Base-by-base conservation (phyloP, 2,797 vertebrate genomes). In the Natrix natrix region DNA sequence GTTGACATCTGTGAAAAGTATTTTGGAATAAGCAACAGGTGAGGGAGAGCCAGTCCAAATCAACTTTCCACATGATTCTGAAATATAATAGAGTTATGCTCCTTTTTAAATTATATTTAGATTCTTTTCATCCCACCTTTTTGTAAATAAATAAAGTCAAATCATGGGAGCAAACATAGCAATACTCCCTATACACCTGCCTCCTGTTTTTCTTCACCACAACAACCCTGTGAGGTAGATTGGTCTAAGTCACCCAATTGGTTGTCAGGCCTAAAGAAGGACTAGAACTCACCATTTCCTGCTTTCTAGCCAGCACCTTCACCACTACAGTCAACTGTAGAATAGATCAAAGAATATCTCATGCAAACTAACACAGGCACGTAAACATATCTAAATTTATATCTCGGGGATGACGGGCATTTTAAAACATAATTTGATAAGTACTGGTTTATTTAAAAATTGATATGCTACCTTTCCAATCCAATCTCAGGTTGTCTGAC, bases 351-450 rank as follows among this genome's bases (percentile, higher is more conserved):
- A 83, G 43, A 83, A 48, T 83, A 83, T 48, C 17, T 83, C 78
- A 83, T 6, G 78, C 7, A 87, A 54, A 56, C 52, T n/a, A 94
- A 89, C 78, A 95, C 92, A 91, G 78, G 87, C 87, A 92, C 95
- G 96, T 88, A 89, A 94, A 90, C 86, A 96, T 93, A 90, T 94
- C 94, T 92, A n/a, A 94, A 94, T 92, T 89, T 88, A 96, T 95
- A 95, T 95, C 92, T 93, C 89, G 92, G 91, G 16, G 66, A 87
- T 94, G 43, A 83, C 0, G 22, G 20, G 78, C 4, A 12, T 83
- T 48, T 83, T 83, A 83, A 83, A 83, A 48, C 78, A 83, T 83
- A 83, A 83, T 83, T 48, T 83, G 78, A 83, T 83, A 48, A 83
- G 43, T 87, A 87, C 86, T 17, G 13, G 28, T 87, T 87, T 87